A percentile compares a stretch with the other conserved stretches of the same genome.
Evolutionary conservation across 2,888 invertebrate genomes (phyloP).

Genomic region (Cataglyphis albicans): DNA sequence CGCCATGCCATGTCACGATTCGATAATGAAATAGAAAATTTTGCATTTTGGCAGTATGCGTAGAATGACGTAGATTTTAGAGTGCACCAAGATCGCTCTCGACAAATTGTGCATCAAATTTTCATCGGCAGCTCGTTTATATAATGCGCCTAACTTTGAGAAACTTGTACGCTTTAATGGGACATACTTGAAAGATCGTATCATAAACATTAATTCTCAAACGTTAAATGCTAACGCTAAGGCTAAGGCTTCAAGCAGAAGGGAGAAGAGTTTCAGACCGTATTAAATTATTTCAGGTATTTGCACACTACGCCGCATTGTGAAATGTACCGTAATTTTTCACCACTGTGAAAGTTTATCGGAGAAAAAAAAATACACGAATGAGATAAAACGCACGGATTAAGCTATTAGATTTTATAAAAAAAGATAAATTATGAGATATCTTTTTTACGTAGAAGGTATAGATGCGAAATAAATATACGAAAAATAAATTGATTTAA

Average conservation of each 20-base stretch:
- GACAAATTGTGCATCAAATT: constrained; percentile 67
- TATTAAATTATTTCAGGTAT: constrained; percentile 45
- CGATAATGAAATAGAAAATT: constrained; percentile 22
- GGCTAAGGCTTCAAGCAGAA: not conserved
- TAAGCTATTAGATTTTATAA: not conserved
- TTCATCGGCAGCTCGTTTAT: constrained; percentile 59
- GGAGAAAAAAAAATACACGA: not conserved
- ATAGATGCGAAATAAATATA: not conserved
- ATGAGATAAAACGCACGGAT: not conserved
- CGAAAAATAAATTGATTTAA: not conserved
- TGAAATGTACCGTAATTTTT: constrained; percentile 14
- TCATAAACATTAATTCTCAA: constrained; percentile 70
- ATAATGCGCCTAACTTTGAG: constrained; percentile 45
- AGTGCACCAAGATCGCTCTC: constrained; percentile 32
- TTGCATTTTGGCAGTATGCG: constrained; percentile 18
- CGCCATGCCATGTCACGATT: not conserved
- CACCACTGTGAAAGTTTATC: not conserved
- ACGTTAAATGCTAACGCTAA: constrained; percentile 31
- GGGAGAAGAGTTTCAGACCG: constrained; percentile 15
- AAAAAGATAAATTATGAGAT: not conserved
- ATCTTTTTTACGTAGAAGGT: not conserved
- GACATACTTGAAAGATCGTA: constrained; percentile 58
- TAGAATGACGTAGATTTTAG: constrained; percentile 29
- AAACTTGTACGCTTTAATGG: constrained; percentile 21
- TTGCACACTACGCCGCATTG: not conserved